Percentiles rank a stretch among this genome's conserved stretches.
These are phyloP conservation scores for Ctenochaetus hawaiiensis DNA, from an alignment of 2,797 vertebrate species.

Conservation along the genomic window DNA sequence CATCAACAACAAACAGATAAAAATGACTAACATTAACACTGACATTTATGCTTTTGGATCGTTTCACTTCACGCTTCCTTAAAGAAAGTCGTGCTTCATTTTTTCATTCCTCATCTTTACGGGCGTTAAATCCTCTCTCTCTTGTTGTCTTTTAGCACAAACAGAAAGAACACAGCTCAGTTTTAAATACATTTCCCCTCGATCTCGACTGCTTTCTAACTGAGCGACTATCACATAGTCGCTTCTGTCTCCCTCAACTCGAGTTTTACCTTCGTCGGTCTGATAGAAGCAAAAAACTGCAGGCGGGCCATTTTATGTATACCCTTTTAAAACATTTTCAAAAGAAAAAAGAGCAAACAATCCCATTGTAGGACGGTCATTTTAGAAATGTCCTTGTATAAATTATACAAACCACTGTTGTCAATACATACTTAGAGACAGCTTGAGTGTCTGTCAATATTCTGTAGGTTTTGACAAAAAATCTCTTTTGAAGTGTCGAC, in stretches of 20 bases:
- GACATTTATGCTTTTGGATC: constrained; percentile 75
- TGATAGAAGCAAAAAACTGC: constrained; percentile 52
- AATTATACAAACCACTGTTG: constrained; percentile 85
- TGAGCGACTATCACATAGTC: constrained; percentile 74
- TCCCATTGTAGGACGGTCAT: constrained; percentile 62
- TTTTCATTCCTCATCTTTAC: constrained; percentile 47
- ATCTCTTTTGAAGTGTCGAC: constrained; percentile 43
- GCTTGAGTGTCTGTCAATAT: constrained; percentile 34
- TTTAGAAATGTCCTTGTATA: constrained; percentile 84
- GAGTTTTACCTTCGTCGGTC: constrained; percentile 30
- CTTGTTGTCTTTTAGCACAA: constrained; percentile 78
- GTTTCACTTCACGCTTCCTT: constrained; percentile 75
- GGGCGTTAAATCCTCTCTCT: constrained; percentile 44
- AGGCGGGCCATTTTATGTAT: constrained; percentile 72
- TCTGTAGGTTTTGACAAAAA: constrained; percentile 35
- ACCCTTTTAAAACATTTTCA: constrained; percentile 78
- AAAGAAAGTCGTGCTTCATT: constrained; percentile 67
- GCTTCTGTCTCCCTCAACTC: constrained; percentile 20
- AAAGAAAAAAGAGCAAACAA: constrained; percentile 81
- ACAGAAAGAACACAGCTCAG: constrained; percentile 75
- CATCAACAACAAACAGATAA: constrained; percentile 84
- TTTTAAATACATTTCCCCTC: constrained; percentile 76
- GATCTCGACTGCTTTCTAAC: constrained; percentile 47
- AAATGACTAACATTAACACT: constrained; percentile 82
- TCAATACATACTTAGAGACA: constrained; percentile 78